Evolutionary conservation across 2,888 invertebrate genomes (phyloP).

Genomic region (Agrilus mali): DNA sequence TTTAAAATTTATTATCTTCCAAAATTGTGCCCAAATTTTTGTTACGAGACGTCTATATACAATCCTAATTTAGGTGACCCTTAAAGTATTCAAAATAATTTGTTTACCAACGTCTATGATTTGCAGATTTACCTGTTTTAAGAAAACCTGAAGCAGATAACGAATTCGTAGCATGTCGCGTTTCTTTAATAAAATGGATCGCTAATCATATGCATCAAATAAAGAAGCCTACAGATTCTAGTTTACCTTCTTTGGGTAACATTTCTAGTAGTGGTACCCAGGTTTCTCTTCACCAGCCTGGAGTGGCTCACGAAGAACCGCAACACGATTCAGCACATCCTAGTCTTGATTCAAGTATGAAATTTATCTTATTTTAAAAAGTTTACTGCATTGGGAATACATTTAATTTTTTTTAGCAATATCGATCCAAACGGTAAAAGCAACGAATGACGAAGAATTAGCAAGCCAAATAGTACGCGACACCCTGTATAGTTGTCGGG

Average conservation of each 20-base stretch:
- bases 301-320: conserved; percentile 35
- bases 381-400: neutral
- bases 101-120: neutral
- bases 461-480: conserved; percentile 64
- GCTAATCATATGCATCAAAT: conserved; percentile 71
- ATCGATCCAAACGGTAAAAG: conserved; percentile 28
- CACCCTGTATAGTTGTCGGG: conserved; percentile 74
- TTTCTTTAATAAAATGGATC: conserved; percentile 82
- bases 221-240: conserved; percentile 42
- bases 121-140: conserved; percentile 56
- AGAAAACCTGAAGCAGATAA: conserved; percentile 60
- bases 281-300: conserved; percentile 17
- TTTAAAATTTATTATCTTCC: conserved; percentile 86
- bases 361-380: neutral
- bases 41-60: conserved; percentile 65
- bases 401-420: conserved; percentile 21
- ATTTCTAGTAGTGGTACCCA: conserved; percentile 24
- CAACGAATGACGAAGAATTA: conserved; percentile 31
- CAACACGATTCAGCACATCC: conserved; percentile 45
- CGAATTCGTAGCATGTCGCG: conserved; percentile 60
- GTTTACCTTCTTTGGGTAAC: conserved; percentile 24
- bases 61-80: conserved; percentile 60
- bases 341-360: conserved; percentile 47
- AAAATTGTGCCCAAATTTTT: conserved; percentile 81
- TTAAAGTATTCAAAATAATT: neutral